Evolutionary conservation across 2,797 vertebrate genomes (phyloP), one percentile per base, ranked within the genome.

Genomic region (Brachyrhaphis roseni): DNA sequence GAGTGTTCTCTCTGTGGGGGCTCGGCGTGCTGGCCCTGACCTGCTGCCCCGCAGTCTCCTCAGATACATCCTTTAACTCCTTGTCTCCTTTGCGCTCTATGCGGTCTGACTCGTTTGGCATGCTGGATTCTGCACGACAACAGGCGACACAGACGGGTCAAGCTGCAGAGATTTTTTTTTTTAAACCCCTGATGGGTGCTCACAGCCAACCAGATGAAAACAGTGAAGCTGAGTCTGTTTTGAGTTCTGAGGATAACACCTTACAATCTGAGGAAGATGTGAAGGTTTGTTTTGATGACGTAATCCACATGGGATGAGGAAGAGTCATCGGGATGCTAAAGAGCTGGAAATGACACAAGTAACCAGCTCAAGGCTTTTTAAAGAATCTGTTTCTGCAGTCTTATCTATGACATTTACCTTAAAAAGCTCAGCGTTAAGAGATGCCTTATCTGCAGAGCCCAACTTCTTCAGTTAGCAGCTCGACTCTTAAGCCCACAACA

Each of bases 61-160:
- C 93, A 0, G 89, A 84, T 76, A 81, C 77, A 43, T 94, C 94
- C 80, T 92, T 90, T 18, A 79, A 78, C 57, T 93, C 84, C 77
- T 95, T 91, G 36, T 92, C 95, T 88, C 94, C 94, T 72, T 84
- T 93, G 74, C 87, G 70, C 77, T 85, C 87, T 0, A 91, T 87
- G 72, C 96, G 94, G 78, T 96, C 96, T 59, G 89, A 86, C 88
- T 97, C 96, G 84, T 97, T 96, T 66, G 97, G 96, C 98, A 99
- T 99, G 86, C 83, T 97, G 83, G 36, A 46, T 43, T 78, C 86
- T 82, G 82, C 57, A 78, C 31, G 12, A 62, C 0, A 41, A 66
- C 59, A 84, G 4, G 51, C 28, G 28, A 12, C 62, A 73, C 13
- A 15, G n/a, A 46, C 5, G 13, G 59, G 57, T 28, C 28, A 76